phyloP scores from a whole-genome alignment of 2,888 invertebrate species.

The Drosophila imparisetae region DNA sequence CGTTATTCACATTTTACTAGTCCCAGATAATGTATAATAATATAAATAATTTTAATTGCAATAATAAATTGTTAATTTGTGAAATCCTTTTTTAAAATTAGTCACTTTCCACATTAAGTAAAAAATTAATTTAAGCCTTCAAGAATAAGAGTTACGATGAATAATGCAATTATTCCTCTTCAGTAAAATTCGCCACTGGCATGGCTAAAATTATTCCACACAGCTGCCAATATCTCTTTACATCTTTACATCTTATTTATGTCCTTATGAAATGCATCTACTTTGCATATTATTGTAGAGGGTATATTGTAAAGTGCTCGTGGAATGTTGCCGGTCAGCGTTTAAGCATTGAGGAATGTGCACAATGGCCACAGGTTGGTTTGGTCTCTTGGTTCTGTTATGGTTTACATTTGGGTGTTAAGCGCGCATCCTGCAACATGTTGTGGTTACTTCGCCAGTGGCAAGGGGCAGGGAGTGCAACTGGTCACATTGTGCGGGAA shows the following conservation, averaged over 20 bases:
- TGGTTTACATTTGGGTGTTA: constrained; percentile 53
- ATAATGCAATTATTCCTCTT: background rate
- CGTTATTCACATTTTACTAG: too few species aligned
- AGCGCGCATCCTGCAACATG: constrained; percentile 69
- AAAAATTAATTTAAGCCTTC: background rate
- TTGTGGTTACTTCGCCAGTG: constrained; percentile 56
- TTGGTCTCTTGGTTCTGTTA: constrained; percentile 27
- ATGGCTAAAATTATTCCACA: background rate
- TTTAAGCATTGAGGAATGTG: constrained; percentile 58
- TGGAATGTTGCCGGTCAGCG: constrained; percentile 48
- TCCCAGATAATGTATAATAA: background rate
- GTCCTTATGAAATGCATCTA: background rate
- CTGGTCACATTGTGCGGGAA: constrained; percentile 46
- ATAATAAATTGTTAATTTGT: background rate
- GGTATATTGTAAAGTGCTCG: constrained; percentile 32
- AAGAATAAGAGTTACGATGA: background rate
- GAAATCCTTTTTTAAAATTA: background rate
- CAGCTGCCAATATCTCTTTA: background rate
- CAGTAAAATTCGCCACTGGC: background rate
- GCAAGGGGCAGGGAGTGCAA: background rate
- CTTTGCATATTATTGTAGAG: constrained; percentile 5
- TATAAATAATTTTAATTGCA: background rate
- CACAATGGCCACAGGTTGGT: constrained; percentile 60
- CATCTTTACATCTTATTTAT: background rate
- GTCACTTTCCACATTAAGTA: background rate